Percentiles rank a stretch among this genome's conserved stretches.
phyloP scores from a whole-genome alignment of 2,113 vertebrate species.

The Alethe diademata region DNA sequence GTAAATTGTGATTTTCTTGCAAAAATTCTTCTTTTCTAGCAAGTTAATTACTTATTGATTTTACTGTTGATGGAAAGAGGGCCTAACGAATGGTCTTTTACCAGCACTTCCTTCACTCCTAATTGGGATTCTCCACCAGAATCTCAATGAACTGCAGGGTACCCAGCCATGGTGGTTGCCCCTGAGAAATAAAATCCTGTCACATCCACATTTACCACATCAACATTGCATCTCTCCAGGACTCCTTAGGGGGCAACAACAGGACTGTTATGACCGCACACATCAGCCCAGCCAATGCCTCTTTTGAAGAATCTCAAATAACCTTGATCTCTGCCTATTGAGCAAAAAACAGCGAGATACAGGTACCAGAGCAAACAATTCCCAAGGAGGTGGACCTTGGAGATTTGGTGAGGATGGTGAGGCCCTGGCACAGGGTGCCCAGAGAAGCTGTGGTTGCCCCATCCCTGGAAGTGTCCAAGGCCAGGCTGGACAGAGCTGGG shows the following conservation, averaged over 20 bases:
- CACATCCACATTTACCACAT: background rate
- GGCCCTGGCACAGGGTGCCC: background rate
- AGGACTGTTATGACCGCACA: conserved; percentile 64
- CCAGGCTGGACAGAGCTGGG: background rate
- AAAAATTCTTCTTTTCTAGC: background rate
- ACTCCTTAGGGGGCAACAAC: conserved; percentile 71
- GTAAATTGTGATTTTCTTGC: background rate
- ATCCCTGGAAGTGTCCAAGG: background rate
- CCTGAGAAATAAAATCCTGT: background rate
- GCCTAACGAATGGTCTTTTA: background rate
- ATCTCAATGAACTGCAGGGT: background rate
- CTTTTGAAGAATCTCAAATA: conserved; percentile 69
- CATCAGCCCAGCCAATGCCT: conserved; percentile 69
- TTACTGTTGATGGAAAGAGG: background rate
- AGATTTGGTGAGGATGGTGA: background rate
- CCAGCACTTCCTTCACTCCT: background rate
- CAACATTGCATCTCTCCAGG: background rate
- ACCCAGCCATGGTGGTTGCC: background rate
- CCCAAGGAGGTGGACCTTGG: background rate
- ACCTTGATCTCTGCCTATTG: conserved; percentile 60
- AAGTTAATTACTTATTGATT: conserved; percentile 55
- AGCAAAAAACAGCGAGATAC: conserved; percentile 68
- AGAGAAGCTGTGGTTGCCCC: background rate
- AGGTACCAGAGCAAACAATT: conserved; percentile 28
- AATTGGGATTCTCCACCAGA: background rate